Conservation (phyloP, 2,888 invertebrate genomes). For the Halocaridina rubra region DNA sequence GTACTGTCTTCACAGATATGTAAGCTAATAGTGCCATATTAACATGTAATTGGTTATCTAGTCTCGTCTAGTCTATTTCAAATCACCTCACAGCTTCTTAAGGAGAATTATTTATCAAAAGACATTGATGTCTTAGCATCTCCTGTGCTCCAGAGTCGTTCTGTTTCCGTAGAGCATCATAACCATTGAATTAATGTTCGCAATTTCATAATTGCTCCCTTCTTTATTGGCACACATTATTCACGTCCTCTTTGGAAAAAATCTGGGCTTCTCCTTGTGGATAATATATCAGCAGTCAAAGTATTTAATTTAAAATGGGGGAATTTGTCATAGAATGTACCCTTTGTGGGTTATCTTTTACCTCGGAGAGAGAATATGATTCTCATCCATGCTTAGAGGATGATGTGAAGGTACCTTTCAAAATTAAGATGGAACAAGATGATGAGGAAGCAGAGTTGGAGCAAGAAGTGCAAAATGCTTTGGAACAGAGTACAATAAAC, state of each 20-base stretch:
- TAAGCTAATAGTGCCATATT: background rate
- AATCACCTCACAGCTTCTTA: background rate
- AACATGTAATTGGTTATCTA: constrained; percentile 5
- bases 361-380: constrained; percentile 46
- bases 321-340: constrained; percentile 61
- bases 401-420: constrained; percentile 49
- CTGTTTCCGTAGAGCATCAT: too few relatives aligned
- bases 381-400: constrained; percentile 48
- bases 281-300: too few relatives aligned
- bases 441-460: constrained; percentile 23
- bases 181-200: too few relatives aligned
- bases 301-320: constrained; percentile 56
- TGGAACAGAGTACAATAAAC: background rate
- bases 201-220: too few relatives aligned
- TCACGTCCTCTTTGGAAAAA: too few relatives aligned
- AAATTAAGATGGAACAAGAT: constrained; percentile 57
- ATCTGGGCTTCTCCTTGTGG: too few relatives aligned
- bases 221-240: too few relatives aligned
- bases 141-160: too few relatives aligned
- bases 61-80: constrained; percentile 34
- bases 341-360: constrained; percentile 52
- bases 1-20: background rate
- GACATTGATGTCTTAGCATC: too few relatives aligned
- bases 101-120: too few relatives aligned
- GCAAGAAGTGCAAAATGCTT: background rate